A percentile compares a stretch with the other conserved stretches of the same genome.
These are phyloP conservation scores for Amiota minor DNA, from an alignment of 2,888 invertebrate species.

Conservation along the genomic window DNA sequence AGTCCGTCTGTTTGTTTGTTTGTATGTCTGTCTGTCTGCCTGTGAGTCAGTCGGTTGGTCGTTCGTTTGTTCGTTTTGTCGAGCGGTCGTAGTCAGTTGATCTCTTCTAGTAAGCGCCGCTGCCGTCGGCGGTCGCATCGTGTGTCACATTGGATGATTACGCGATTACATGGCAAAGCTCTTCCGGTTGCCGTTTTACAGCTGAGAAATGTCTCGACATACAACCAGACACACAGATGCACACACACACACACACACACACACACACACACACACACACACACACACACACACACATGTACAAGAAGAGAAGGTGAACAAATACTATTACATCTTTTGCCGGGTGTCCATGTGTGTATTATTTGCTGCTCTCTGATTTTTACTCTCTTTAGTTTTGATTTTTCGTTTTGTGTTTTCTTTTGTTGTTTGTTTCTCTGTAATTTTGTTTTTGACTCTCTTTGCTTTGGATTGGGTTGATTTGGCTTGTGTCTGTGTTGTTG, in stretches of 20 bases:
- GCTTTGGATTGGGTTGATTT: neutral
- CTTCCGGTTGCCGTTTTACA: conserved; percentile 21
- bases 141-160: conserved; percentile 1
- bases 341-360: too few species aligned
- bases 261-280: conserved; percentile 5
- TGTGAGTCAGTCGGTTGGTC: too few species aligned
- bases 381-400: neutral
- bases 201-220: conserved; percentile 1
- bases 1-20: too few species aligned
- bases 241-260: neutral
- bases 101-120: neutral
- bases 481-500: neutral
- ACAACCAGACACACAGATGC: neutral
- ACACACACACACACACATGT: neutral
- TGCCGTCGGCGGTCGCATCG: neutral
- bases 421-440: neutral
- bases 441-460: neutral
- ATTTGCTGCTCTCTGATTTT: neutral
- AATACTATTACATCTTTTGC: too few species aligned
- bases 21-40: too few species aligned
- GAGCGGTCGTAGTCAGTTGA: too few species aligned
- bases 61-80: too few species aligned
- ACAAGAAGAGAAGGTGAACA: too few species aligned
- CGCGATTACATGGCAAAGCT: conserved; percentile 24
- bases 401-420: neutral